These are phyloP conservation scores for Poecilobothrus nobilitatus DNA, from an alignment of 2,888 invertebrate species.

Conservation along the genomic window DNA sequence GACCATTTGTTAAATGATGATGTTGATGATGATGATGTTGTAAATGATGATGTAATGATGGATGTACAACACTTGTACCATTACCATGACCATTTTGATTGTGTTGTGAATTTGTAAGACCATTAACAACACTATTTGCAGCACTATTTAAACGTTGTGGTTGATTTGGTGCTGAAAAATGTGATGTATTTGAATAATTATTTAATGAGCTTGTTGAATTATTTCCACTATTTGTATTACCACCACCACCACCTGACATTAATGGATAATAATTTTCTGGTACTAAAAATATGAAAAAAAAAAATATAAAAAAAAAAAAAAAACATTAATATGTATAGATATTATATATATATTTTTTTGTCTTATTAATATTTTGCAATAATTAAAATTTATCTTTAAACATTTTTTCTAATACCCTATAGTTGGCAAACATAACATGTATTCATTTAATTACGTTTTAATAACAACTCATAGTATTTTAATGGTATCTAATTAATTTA, in stretches of 20 bases:
- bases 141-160: slow-evolving; percentile 30
- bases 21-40: slow-evolving; percentile 33
- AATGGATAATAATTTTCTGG: slow-evolving; percentile 51
- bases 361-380: neutral
- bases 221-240: slow-evolving; percentile 24
- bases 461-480: no score
- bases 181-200: slow-evolving; percentile 31
- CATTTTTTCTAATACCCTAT: no score
- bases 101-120: neutral
- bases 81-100: slow-evolving; percentile 11
- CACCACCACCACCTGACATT: slow-evolving; percentile 30
- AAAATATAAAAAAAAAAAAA: neutral
- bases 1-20: slow-evolving; percentile 25
- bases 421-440: no score
- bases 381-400: no score
- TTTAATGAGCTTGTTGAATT: slow-evolving; percentile 16
- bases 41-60: slow-evolving; percentile 40
- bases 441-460: no score
- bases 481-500: no score
- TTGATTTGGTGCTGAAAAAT: slow-evolving; percentile 43
- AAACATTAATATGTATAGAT: neutral
- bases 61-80: slow-evolving; percentile 34
- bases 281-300: slow-evolving; percentile 43
- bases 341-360: neutral
- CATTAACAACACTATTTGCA: neutral